A percentile compares a stretch with the other conserved stretches of the same genome.
Conservation (phyloP, 2,113 vertebrate species). For the Perognathus longimembris region DNA sequence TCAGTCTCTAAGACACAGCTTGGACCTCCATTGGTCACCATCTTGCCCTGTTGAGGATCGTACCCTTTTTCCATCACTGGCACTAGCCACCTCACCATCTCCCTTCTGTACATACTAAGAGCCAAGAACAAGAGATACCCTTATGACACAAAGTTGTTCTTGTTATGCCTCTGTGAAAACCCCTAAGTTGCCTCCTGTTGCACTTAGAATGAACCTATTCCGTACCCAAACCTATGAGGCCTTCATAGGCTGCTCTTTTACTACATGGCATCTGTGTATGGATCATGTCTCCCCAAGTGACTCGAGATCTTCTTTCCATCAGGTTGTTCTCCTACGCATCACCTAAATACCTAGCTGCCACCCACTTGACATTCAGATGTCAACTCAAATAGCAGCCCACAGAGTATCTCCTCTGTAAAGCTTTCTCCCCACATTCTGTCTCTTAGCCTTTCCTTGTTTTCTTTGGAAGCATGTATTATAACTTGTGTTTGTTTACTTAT, state of each 20-base stretch:
- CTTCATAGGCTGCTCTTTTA: too few relatives aligned
- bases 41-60: background rate
- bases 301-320: background rate
- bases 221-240: too few relatives aligned
- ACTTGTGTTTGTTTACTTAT: background rate
- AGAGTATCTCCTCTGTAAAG: background rate
- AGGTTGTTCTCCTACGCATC: background rate
- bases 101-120: background rate
- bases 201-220: background rate
- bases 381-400: background rate
- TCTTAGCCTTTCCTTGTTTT: background rate
- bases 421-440: background rate
- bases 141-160: background rate
- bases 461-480: background rate
- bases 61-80: background rate
- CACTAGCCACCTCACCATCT: background rate
- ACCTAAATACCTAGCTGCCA: background rate
- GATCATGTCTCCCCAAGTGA: background rate
- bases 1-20: background rate
- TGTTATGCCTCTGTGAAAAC: background rate
- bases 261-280: too few relatives aligned
- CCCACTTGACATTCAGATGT: background rate
- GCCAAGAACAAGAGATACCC: background rate
- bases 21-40: background rate
- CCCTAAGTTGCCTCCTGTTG: background rate